Percentiles rank a stretch among this genome's conserved stretches.
These are phyloP conservation scores for Dicyrtomina minuta DNA, from an alignment of 2,888 invertebrate species.

Conservation along the genomic window DNA sequence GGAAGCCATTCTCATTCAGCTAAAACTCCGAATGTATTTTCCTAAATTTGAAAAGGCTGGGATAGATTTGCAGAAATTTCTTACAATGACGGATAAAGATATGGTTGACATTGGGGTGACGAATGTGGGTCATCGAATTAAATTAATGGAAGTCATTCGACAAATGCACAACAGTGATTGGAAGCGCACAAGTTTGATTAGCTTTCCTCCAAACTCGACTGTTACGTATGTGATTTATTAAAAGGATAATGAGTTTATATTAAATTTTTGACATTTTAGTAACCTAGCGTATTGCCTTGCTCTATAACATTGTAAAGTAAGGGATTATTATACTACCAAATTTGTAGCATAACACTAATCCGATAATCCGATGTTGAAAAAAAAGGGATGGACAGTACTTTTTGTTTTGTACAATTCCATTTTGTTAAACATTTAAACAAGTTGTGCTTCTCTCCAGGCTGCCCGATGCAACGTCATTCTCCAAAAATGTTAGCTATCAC, in stretches of 20 bases:
- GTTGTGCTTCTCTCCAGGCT: too few relatives aligned
- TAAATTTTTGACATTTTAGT: neutral
- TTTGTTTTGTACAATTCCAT: too few relatives aligned
- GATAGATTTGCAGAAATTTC: conserved; percentile 33
- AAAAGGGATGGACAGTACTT: too few relatives aligned
- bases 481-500: conserved; percentile 6
- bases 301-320: too few relatives aligned
- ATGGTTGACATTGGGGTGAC: conserved; percentile 37
- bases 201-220: conserved; percentile 1
- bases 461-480: neutral
- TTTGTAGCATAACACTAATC: too few relatives aligned
- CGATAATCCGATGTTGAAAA: too few relatives aligned
- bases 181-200: conserved; percentile 24
- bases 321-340: too few relatives aligned
- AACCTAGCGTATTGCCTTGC: neutral
- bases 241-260: neutral
- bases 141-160: conserved; percentile 34
- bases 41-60: conserved; percentile 34
- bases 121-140: conserved; percentile 32
- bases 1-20: conserved; percentile 26
- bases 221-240: conserved; percentile 15
- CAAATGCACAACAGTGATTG: conserved; percentile 35
- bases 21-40: conserved; percentile 30
- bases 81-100: conserved; percentile 35
- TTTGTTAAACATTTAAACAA: too few relatives aligned